Evolutionary conservation across 2,797 vertebrate species (phyloP).

Genomic region (Dermochelys coriacea): DNA sequence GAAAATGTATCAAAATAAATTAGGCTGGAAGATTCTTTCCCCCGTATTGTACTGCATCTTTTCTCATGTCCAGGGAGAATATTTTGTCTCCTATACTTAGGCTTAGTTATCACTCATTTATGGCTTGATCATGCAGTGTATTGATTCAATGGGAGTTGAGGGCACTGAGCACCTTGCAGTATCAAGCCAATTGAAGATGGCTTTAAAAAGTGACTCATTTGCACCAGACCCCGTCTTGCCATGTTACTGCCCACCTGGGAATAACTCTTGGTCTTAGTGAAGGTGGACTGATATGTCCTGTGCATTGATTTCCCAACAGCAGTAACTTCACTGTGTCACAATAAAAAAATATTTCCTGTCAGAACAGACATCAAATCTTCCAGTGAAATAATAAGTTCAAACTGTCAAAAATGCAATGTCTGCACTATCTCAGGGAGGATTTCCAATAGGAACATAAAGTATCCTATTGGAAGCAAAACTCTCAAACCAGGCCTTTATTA

Average conservation of each 20-base stretch:
- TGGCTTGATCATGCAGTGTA: background rate
- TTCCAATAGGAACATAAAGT: constrained; percentile 21
- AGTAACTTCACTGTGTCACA: background rate
- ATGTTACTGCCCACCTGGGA: constrained; percentile 1
- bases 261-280: constrained; percentile 22
- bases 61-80: background rate
- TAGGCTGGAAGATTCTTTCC: background rate
- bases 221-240: constrained; percentile 9
- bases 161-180: background rate
- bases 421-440: background rate
- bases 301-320: background rate
- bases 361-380: constrained; percentile 32
- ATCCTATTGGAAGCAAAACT: background rate
- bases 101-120: background rate
- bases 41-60: background rate
- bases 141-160: background rate
- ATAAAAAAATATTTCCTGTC: constrained; percentile 44
- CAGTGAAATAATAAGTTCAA: background rate
- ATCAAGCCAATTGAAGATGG: background rate
- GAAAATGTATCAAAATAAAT: background rate
- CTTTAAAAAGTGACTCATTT: background rate
- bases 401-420: background rate
- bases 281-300: constrained; percentile 30
- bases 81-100: background rate
- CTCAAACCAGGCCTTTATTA: background rate